phyloP scores from a whole-genome alignment of 2,888 invertebrate species.

The Agrochola lychnidis region DNA sequence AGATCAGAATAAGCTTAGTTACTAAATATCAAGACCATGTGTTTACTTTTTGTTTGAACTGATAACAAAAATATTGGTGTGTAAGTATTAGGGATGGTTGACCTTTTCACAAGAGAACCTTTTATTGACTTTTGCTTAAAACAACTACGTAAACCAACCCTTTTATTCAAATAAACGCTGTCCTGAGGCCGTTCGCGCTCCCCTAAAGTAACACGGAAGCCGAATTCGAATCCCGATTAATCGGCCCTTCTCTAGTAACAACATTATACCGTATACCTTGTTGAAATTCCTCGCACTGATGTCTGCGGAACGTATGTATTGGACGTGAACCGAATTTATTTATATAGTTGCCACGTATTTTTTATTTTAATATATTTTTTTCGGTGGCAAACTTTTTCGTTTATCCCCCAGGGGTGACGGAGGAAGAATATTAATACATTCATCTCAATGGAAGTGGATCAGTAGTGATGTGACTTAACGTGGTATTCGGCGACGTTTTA shows the following conservation, averaged over 20 bases:
- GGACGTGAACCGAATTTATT: constrained; percentile 64
- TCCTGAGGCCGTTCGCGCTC: constrained; percentile 8
- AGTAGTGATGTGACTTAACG: constrained; percentile 54
- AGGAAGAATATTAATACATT: constrained; percentile 61
- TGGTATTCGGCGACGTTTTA: constrained; percentile 28
- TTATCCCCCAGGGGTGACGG: constrained; percentile 50
- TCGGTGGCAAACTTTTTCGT: constrained; percentile 59
- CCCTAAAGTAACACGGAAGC: constrained; percentile 46
- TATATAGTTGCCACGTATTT: constrained; percentile 60
- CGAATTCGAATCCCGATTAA: constrained; percentile 45
- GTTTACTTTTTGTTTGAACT: constrained; percentile 15
- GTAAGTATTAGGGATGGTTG: background rate
- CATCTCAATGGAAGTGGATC: constrained; percentile 56
- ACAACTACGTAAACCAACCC: constrained; percentile 38
- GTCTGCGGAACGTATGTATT: constrained; percentile 54
- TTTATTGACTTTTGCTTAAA: constrained; percentile 40
- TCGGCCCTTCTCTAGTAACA: constrained; percentile 38
- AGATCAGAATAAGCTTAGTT: background rate
- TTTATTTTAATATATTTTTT: constrained; percentile 65
- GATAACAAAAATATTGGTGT: constrained; percentile 7
- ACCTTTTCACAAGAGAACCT: constrained; percentile 14
- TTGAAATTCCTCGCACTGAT: constrained; percentile 56
- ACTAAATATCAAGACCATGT: background rate
- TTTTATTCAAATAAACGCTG: constrained; percentile 49
- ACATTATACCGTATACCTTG: constrained; percentile 44